Conservation (phyloP, 2,113 vertebrate species). For the Callionymus lyra region DNA sequence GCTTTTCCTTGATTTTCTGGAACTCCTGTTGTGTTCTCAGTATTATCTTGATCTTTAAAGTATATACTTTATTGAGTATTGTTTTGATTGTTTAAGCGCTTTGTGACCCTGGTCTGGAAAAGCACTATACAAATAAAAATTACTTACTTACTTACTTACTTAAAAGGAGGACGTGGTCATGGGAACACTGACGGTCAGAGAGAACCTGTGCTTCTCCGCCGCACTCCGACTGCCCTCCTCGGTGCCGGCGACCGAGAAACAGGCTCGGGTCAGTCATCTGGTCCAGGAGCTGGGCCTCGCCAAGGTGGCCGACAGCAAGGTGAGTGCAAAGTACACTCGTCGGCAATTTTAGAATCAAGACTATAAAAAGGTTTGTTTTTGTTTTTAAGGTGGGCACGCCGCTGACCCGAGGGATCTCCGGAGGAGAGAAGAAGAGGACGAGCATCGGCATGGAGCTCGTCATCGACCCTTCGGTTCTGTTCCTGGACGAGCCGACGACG, state of each 20-base stretch:
- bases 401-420: slow-evolving; percentile 81
- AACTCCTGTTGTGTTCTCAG: too few relatives aligned
- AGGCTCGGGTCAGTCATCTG: slow-evolving; percentile 71
- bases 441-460: slow-evolving; percentile 95
- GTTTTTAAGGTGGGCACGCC: slow-evolving; percentile 80
- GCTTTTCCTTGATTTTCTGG: too few relatives aligned
- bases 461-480: slow-evolving; percentile 81
- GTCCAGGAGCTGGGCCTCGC: slow-evolving; percentile 79
- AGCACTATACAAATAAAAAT: too few relatives aligned
- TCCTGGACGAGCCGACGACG: slow-evolving; percentile 91
- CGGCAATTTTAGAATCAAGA: too few relatives aligned
- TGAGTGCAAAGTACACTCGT: too few relatives aligned
- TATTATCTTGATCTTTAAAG: too few relatives aligned
- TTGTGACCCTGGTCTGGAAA: too few relatives aligned
- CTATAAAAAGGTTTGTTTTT: too few relatives aligned
- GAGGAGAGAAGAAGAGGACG: slow-evolving; percentile 90
- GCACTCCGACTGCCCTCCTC: slow-evolving; percentile 79
- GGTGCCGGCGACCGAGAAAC: slow-evolving; percentile 71
- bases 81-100: too few relatives aligned
- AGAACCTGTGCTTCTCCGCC: slow-evolving; percentile 89
- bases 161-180: slow-evolving; percentile 82
- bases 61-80: too few relatives aligned
- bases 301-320: slow-evolving; percentile 89
- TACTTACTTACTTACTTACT: not conserved
- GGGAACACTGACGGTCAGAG: slow-evolving; percentile 88